A percentile compares a stretch with the other conserved stretches of the same genome.
Conservation (phyloP, 2,888 invertebrate species). For the Scrobipalpa costella region DNA sequence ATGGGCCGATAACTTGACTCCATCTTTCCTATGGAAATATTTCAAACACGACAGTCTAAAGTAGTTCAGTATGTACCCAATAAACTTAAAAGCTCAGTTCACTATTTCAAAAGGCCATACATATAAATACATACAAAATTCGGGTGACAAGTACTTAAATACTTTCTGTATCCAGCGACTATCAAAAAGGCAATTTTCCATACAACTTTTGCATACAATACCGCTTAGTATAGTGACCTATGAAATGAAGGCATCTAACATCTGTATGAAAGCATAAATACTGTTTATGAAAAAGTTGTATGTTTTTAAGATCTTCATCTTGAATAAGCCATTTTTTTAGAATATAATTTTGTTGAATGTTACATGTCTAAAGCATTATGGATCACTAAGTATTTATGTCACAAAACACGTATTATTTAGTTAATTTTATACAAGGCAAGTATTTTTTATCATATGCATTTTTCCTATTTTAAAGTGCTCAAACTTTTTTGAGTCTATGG, state of each 20-base stretch:
- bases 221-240: no score
- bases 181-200: neutral
- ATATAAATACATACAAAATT: conserved; percentile 73
- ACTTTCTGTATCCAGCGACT: conserved; percentile 40
- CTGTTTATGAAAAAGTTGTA: neutral
- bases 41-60: neutral
- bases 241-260: no score
- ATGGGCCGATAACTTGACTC: no score
- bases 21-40: no score
- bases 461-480: neutral
- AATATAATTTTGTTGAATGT: neutral
- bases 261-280: neutral
- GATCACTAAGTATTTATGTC: neutral
- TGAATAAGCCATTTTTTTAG: neutral
- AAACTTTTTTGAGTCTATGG: neutral
- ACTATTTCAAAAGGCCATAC: conserved; percentile 4
- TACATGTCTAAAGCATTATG: neutral
- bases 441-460: neutral
- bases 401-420: neutral
- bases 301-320: neutral
- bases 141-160: conserved; percentile 61
- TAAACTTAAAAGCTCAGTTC: neutral
- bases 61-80: neutral
- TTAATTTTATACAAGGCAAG: neutral
- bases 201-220: conserved; percentile 11